These are phyloP conservation scores for Leptinotarsa juncta DNA, from an alignment of 2,888 invertebrate genomes.

Conservation along the genomic window DNA sequence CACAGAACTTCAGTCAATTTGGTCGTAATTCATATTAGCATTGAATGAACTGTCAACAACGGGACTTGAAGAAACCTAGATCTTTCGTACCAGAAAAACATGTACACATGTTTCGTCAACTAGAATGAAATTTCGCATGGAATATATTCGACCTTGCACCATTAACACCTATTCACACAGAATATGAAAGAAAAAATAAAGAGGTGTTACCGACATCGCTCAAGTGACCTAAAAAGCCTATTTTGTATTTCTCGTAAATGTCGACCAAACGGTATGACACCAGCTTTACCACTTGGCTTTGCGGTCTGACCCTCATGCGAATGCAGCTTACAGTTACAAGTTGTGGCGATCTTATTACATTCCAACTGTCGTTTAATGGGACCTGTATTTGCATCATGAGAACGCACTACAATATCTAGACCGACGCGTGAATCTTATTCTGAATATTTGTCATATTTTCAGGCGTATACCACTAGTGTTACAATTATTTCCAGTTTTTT, in stretches of 20 bases:
- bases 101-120: not conserved
- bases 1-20: too few species aligned
- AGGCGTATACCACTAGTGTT: not conserved
- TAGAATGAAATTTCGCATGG: not conserved
- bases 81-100: not conserved
- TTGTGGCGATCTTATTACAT: constrained; percentile 50
- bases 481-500: not conserved
- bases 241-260: constrained; percentile 33
- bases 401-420: constrained; percentile 16
- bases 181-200: constrained; percentile 13
- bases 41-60: not conserved
- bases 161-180: not conserved
- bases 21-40: too few species aligned
- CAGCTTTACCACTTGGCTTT: constrained; percentile 15
- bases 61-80: not conserved
- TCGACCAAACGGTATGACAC: constrained; percentile 41
- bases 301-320: constrained; percentile 49
- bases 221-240: constrained; percentile 39
- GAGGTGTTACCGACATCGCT: constrained; percentile 21
- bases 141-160: constrained; percentile 18
- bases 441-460: constrained; percentile 1
- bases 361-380: constrained; percentile 50
- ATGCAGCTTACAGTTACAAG: constrained; percentile 50
- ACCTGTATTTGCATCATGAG: constrained; percentile 39
- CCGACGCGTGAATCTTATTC: not conserved